Evolutionary conservation across 2,888 invertebrate species (phyloP), one percentile per base, ranked within the genome.

Genomic region (Leucophenga montana): DNA sequence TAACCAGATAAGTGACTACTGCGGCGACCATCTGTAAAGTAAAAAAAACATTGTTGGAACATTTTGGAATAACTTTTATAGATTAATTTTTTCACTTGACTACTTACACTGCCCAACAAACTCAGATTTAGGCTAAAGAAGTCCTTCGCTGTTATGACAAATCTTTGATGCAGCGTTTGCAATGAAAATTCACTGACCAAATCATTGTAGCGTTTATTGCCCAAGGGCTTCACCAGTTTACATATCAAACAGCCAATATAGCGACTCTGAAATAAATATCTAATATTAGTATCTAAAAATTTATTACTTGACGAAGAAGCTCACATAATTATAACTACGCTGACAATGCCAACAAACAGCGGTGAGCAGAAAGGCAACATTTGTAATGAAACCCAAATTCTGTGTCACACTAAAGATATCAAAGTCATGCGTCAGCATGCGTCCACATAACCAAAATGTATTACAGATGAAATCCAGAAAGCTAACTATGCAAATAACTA

Each of bases 111-210:
- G 53, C 88, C 88, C 18, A 89, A 70, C 0, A 89, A 71, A 31
- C 85, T 80, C 66, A 89, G 76, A 76, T 89, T 87, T 8, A 89
- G 80, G 39, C 72, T 82, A 22, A 89, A 89, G 74, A 89, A 89
- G 9, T 88, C 85, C 74, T 88, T 89, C 46, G 89, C 89, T 2
- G 86, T 86, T 8, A 89, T 80, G 16, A 80, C 73, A 44, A 88
- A 87, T 5, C 83, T 84, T 71, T 89, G 88, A 76, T 89, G 88
- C 4, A 89, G 73, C 1, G 86, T 82, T 73, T 89, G 89, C 33
- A 89, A 61, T 0, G 87, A 83, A 69, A 89, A 89, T 14, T 88
- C 87, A n/a, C 77, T 85, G 6, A 89, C 82, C 66, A 89, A 75
- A 67, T 85, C 82, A 56, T 88, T 89, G 64, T 87, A 88, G 0